Evolutionary conservation across 2,797 vertebrate species (phyloP), one percentile per base, ranked within the genome.

Genomic region (Hafferia zeledoni): DNA sequence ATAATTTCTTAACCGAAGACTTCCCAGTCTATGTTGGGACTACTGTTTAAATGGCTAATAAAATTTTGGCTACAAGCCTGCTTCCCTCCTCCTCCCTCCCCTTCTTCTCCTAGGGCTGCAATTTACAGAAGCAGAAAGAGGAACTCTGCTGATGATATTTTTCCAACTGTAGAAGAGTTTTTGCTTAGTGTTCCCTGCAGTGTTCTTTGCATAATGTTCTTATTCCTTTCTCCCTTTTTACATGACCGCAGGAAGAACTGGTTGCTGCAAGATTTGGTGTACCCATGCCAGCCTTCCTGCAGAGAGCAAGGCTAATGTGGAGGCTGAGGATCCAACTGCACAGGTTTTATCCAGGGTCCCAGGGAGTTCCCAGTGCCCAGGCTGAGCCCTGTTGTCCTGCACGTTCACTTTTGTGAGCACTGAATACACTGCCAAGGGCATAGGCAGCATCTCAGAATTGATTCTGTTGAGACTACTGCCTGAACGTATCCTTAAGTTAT

Each of bases 71-170:
- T 52, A 17, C 90, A 83, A 83, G 80, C 71, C 76, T 2, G 0
- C 47, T 89, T 91, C 49, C 33, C 60, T 95, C 41, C 57, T 90
- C 65, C 74, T 92, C 18, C 52, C 60, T 79, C 70, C 13, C 27
- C 43, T 50, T 16, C 53, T 90, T 94, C 85, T 81, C 67, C 55
- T 70, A 22, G 31, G n/a, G 44, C 70, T 74, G 82, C 64, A 95
- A 88, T 92, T 86, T 91, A 88, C 47, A 92, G 93, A 93, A 95
- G 85, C 69, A 89, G 87, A 91, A 78, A 88, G 68, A 60, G 83
- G 84, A 89, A 70, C 89, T 74, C 44, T 63, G 57, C 61, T 76
- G 72, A 64, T 57, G 85, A 93, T 70, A 49, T 95, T 91, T 79
- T 59, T 85, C 85, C 87, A 78, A 20, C 16, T 15, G 59, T 67